These are phyloP conservation scores for Dipodomys spectabilis DNA, from an alignment of 2,113 vertebrate genomes.

Conservation along the genomic window DNA sequence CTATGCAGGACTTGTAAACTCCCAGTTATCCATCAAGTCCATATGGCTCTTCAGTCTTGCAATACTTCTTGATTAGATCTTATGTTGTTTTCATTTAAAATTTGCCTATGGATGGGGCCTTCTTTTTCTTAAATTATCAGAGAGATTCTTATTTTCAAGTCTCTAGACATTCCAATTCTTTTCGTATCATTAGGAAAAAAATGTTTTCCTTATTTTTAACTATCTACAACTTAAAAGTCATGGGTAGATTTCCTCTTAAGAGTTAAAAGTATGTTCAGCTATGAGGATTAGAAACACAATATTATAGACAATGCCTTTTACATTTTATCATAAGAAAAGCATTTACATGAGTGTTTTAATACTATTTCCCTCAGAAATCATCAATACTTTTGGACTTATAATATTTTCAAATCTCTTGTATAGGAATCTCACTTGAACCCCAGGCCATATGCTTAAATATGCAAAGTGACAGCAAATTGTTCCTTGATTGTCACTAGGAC, in stretches of 20 bases:
- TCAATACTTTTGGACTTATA: not conserved
- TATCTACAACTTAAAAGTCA: not conserved
- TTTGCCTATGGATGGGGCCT: not conserved
- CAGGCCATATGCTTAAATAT: not conserved
- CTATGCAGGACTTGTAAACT: not conserved
- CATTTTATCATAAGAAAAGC: not conserved
- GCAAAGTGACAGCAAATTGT: not conserved
- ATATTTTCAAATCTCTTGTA: not conserved
- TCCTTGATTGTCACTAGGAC: not conserved
- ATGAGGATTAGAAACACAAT: not conserved
- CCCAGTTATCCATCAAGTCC: not conserved
- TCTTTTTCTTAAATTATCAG: not conserved
- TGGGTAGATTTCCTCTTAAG: not conserved
- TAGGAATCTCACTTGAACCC: slow-evolving; percentile 1
- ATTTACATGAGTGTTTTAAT: not conserved
- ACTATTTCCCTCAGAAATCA: not conserved
- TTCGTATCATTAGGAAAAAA: not conserved
- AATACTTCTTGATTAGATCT: not conserved
- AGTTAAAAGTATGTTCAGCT: not conserved
- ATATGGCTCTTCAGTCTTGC: not conserved
- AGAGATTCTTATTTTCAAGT: not conserved
- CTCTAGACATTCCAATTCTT: not conserved
- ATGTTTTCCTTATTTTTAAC: not conserved
- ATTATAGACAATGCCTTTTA: not conserved
- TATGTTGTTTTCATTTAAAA: not conserved